Base-by-base conservation (phyloP, 2,797 vertebrate species). In the Chaetodon trifasciatus region DNA sequence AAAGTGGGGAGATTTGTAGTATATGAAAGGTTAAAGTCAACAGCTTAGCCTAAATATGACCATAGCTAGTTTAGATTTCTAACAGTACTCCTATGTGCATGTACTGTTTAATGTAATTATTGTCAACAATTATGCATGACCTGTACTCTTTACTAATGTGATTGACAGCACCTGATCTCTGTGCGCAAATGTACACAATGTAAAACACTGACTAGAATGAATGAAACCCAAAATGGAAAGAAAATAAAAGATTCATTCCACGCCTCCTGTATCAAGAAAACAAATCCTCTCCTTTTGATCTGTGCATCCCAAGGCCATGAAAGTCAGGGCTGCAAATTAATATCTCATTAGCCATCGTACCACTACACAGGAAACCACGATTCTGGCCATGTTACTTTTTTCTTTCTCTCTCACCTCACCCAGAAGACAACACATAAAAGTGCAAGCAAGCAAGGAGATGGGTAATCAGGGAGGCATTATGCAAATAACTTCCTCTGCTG, bases 391-490 rank as follows among this genome's bases (percentile, higher is more conserved):
- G 46, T 61, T 76, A 5, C 49, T 65, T 68, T 35, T 76, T 63
- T 37, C 16, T 44, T 56, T 78, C 70, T 69, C 83, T 74, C 47
- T 69, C 67, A 46, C 55, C 70, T 81, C 69, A 68, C 68, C 52
- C 84, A 72, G 56, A 76, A 76, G 76, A 71, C 73, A 72, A 57
- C 69, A 85, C 61, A 88, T 84, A 78, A 86, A 92, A 86, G 80
- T 66, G 72, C 28, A 65, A 70, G 78, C 77, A 76, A 58, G 70
- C 81, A 74, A 69, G 49, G 37, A 85, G 66, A 73, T 13, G 67
- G 68, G 52, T 84, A 86, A 91, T 89, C 81, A 91, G 75, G 32
- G 77, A 87, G 57, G 81, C 82, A 86, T 91, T 92, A 93, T 90
- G 86, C 78, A 90, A 90, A 93, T 88, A 85, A 71, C 76, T 86